Evolutionary conservation across 2,113 vertebrate species (phyloP).

Genomic region (Rhabdomys dilectus): DNA sequence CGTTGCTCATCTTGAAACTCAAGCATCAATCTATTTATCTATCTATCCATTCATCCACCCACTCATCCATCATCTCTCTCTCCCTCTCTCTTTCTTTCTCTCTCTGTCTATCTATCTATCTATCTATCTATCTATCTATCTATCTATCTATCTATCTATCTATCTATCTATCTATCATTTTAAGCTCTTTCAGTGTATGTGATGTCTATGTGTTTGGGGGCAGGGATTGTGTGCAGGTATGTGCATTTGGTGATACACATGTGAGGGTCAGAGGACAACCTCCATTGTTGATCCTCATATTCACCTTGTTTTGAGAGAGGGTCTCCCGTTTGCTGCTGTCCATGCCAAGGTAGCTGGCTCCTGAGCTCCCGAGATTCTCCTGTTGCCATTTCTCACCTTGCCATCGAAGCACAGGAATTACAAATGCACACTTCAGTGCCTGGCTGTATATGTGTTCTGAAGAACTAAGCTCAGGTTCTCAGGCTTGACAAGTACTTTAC

Average conservation of each 20-base stretch:
- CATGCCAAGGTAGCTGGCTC: not conserved
- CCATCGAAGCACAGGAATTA: not conserved
- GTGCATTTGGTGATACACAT: not conserved
- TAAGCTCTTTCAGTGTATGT: not conserved
- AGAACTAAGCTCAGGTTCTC: too few relatives aligned
- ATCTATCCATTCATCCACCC: not conserved
- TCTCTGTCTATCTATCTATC: not conserved
- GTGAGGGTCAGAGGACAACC: not conserved
- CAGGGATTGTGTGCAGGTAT: not conserved
- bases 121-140: not conserved
- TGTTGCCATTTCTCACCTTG: not conserved
- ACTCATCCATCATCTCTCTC: not conserved
- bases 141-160: not conserved
- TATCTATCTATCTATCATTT: not conserved
- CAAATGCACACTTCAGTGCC: too few relatives aligned
- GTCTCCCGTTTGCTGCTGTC: not conserved
- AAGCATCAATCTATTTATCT: not conserved
- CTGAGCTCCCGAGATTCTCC: too few relatives aligned
- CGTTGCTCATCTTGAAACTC: constrained; percentile 4
- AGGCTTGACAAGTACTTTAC: not conserved
- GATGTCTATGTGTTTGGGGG: not conserved
- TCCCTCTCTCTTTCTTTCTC: too few relatives aligned
- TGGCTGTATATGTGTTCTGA: not conserved
- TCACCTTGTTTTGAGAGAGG: not conserved
- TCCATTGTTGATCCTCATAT: not conserved